Percentiles rank a stretch among this genome's conserved stretches.
Conservation (phyloP, 2,113 vertebrate species). For the Leucopternis melanops region DNA sequence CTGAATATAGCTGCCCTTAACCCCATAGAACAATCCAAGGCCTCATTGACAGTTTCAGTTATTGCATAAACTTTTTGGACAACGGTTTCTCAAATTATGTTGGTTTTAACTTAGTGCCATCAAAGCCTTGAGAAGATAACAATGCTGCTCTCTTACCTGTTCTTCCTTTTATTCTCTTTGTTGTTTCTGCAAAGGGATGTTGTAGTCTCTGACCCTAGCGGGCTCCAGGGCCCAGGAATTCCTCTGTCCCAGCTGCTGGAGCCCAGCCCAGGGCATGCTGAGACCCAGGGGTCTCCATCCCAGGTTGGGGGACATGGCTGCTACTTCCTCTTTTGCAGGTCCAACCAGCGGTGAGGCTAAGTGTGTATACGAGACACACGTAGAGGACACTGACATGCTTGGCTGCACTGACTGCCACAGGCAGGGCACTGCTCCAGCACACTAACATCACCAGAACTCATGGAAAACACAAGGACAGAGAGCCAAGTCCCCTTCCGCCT, state of each 20-base stretch:
- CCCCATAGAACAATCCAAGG: not conserved
- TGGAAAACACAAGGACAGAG: not conserved
- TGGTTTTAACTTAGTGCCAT: not conserved
- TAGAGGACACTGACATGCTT: not conserved
- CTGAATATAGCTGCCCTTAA: not conserved
- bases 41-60: not conserved
- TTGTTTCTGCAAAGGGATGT: not conserved
- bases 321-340: not conserved
- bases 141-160: not conserved
- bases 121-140: not conserved
- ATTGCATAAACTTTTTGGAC: not conserved
- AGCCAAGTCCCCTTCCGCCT: not conserved
- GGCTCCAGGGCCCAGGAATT: not conserved
- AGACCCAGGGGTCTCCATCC: not conserved
- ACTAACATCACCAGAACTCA: not conserved
- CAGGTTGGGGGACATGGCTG: not conserved
- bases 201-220: not conserved
- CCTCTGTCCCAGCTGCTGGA: not conserved
- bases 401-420: not conserved
- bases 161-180: not conserved
- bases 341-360: not conserved
- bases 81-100: not conserved
- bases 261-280: not conserved
- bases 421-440: not conserved
- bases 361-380: rapidly evolving